These are phyloP conservation scores for Cacoxenus indagator DNA, from an alignment of 2,888 invertebrate species.

Conservation along the genomic window DNA sequence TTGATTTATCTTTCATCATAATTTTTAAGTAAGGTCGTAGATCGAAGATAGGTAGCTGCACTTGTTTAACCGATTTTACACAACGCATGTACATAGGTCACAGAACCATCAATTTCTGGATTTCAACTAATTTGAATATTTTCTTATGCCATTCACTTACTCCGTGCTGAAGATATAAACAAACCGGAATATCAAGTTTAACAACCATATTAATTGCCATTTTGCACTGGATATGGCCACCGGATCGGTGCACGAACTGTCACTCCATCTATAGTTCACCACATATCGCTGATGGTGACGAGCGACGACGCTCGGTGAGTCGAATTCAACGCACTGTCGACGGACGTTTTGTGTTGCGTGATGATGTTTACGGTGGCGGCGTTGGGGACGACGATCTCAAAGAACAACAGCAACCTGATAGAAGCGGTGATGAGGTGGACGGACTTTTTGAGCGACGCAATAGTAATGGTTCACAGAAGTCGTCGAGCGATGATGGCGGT, in stretches of 20 bases:
- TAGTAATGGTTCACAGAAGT: constrained; percentile 74
- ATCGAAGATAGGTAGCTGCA: too few relatives aligned
- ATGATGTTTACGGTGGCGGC: constrained; percentile 34
- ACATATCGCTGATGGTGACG: constrained; percentile 65
- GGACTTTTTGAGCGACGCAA: constrained; percentile 70
- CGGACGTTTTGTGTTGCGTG: constrained; percentile 79
- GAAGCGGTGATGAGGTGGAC: constrained; percentile 50
- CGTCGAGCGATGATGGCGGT: constrained; percentile 87
- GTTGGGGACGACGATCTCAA: constrained; percentile 23
- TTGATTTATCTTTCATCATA: too few relatives aligned
- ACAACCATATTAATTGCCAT: constrained; percentile 78
- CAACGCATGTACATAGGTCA: too few relatives aligned
- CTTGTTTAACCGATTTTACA: too few relatives aligned
- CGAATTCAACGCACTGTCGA: constrained; percentile 82
- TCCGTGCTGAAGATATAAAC: constrained; percentile 85
- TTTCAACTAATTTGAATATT: not conserved
- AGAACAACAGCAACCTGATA: constrained; percentile 17
- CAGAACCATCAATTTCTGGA: not conserved
- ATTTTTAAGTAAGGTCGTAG: too few relatives aligned
- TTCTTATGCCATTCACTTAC: not conserved
- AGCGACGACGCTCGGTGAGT: constrained; percentile 72
- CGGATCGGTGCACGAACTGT: constrained; percentile 77
- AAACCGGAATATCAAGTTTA: constrained; percentile 95
- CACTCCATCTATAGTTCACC: constrained; percentile 71
- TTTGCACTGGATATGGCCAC: constrained; percentile 83